A percentile compares a stretch with the other conserved stretches of the same genome.
Evolutionary conservation across 2,888 invertebrate genomes (phyloP).

Genomic region (Euphydryas editha): DNA sequence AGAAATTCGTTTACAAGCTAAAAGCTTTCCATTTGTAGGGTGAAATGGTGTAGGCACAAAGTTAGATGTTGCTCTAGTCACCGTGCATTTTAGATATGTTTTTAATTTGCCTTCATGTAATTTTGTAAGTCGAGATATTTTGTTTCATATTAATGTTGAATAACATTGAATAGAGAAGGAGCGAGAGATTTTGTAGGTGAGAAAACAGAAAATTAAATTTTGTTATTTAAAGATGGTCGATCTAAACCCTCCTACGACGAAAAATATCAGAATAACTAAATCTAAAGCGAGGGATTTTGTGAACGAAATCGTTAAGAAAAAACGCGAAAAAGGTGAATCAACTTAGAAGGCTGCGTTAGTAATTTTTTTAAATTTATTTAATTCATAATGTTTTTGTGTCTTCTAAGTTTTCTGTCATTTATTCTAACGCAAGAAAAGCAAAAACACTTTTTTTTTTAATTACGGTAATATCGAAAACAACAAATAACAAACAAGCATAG

Average conservation of each 20-base stretch:
- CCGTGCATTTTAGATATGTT: conserved; percentile 22
- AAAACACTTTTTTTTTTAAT: no score
- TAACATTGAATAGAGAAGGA: neutral
- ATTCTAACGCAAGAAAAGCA: no score
- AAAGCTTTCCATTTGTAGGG: conserved; percentile 74
- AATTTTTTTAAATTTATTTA: conserved; percentile 30
- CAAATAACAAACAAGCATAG: neutral
- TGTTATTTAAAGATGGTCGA: conserved; percentile 28
- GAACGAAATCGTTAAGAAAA: conserved; percentile 47
- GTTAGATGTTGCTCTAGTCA: conserved; percentile 33
- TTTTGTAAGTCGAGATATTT: neutral
- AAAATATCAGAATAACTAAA: conserved; percentile 45
- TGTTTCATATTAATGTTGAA: neutral
- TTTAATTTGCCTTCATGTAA: conserved; percentile 11
- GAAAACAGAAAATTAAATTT: conserved; percentile 4
- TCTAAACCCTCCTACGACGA: conserved; percentile 22
- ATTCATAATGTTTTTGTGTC: neutral
- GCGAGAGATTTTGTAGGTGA: neutral
- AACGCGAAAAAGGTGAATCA: conserved; percentile 45
- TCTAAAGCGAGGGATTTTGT: conserved; percentile 44
- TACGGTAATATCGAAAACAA: neutral
- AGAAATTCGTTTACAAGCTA: conserved; percentile 73
- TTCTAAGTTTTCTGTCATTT: no score
- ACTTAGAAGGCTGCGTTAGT: conserved; percentile 40
- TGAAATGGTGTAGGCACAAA: conserved; percentile 50